These are phyloP conservation scores for Nematopogon swammerdamellus DNA, from an alignment of 2,888 invertebrate genomes.

Conservation along the genomic window DNA sequence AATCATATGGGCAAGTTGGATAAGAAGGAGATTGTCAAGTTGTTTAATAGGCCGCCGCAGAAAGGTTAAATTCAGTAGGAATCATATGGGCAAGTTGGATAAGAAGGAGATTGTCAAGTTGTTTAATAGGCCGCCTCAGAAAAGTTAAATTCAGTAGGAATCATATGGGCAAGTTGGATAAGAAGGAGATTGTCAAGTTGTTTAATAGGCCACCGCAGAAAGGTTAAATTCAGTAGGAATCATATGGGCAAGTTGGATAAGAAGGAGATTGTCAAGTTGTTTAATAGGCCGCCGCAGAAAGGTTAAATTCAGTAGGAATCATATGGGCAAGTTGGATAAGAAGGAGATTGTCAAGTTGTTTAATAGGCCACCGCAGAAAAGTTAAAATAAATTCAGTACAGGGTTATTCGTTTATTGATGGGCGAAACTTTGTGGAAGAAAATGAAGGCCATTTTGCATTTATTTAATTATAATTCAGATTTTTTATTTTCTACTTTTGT, in stretches of 20 bases:
- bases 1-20: slow-evolving; percentile 90
- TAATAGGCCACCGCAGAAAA: not conserved
- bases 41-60: slow-evolving; percentile 13
- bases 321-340: slow-evolving; percentile 87
- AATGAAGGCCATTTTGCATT: too few species aligned
- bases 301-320: too few species aligned
- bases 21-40: slow-evolving; percentile 33
- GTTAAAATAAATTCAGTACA: too few species aligned
- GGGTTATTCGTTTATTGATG: too few species aligned
- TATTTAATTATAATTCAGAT: too few species aligned
- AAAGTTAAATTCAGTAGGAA: too few species aligned
- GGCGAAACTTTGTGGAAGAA: too few species aligned
- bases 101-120: slow-evolving; percentile 52
- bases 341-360: slow-evolving; percentile 37
- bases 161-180: slow-evolving; percentile 86
- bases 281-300: slow-evolving; percentile 5
- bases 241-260: slow-evolving; percentile 88
- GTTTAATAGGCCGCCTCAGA: slow-evolving; percentile 11
- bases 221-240: too few species aligned
- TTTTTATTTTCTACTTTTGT: too few species aligned
- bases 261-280: slow-evolving; percentile 36
- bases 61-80: too few species aligned
- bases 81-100: slow-evolving; percentile 87
- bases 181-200: slow-evolving; percentile 24
- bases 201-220: slow-evolving; percentile 10